phyloP scores from a whole-genome alignment of 2,797 vertebrate species.

The Aldrovandia affinis region DNA sequence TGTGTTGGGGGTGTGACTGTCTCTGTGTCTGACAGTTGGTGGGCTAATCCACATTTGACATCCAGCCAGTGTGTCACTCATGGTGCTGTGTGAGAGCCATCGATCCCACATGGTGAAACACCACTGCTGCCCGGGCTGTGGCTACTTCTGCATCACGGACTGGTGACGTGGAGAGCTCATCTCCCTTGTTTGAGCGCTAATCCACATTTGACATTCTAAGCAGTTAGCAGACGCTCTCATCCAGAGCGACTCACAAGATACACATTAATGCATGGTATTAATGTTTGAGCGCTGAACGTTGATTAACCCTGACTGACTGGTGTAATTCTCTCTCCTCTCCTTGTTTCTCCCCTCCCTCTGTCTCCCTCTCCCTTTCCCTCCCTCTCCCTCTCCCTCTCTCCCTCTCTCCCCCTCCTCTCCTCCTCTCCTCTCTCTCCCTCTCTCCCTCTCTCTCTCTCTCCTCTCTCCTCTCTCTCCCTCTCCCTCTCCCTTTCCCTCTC shows the following conservation, averaged over 20 bases:
- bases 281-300: too few relatives aligned
- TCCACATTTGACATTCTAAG: too few relatives aligned
- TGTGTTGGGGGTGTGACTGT: neutral
- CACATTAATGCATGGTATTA: too few relatives aligned
- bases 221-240: too few relatives aligned
- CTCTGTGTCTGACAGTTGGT: slow-evolving; percentile 70
- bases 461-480: neutral
- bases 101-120: slow-evolving; percentile 92
- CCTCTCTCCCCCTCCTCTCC: too few relatives aligned
- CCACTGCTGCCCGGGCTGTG: slow-evolving; percentile 92
- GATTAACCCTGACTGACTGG: too few relatives aligned
- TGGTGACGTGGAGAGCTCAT: slow-evolving; percentile 67
- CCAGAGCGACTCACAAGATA: too few relatives aligned
- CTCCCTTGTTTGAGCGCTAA: neutral
- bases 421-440: neutral
- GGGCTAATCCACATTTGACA: slow-evolving; percentile 78
- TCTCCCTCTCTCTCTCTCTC: neutral
- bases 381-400: neutral
- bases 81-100: slow-evolving; percentile 89
- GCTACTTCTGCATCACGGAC: slow-evolving; percentile 90
- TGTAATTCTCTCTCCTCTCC: neutral
- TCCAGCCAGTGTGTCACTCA: slow-evolving; percentile 86
- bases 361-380: neutral
- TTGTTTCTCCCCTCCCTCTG: neutral
- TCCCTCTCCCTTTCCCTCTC: too few relatives aligned